phyloP scores from a whole-genome alignment of 2,113 vertebrate species.

The Leucoraja erinaceus region DNA sequence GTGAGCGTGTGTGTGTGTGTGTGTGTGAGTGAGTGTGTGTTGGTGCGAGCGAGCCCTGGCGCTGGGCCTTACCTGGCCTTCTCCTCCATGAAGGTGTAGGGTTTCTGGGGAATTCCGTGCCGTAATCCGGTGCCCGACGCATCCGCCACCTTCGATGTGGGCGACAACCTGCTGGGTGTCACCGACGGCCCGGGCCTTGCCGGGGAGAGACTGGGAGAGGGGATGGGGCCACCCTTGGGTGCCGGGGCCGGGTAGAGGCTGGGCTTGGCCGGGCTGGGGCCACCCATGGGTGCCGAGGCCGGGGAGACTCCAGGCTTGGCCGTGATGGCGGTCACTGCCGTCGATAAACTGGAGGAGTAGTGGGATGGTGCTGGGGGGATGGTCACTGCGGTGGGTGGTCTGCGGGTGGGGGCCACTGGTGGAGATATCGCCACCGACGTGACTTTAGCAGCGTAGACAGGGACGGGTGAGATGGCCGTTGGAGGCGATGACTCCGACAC shows the following conservation, averaged over 20 bases:
- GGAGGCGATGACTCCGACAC: conserved; percentile 40
- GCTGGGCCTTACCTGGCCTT: conserved; percentile 83
- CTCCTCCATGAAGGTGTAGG: conserved; percentile 95
- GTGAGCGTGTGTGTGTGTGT: too few relatives aligned
- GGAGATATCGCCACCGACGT: background rate
- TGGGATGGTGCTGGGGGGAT: conserved; percentile 35
- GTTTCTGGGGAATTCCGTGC: conserved; percentile 89
- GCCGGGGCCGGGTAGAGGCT: conserved; percentile 35
- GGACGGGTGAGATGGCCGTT: background rate
- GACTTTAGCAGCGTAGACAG: too few relatives aligned
- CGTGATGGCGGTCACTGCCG: background rate
- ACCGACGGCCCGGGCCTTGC: conserved; percentile 54
- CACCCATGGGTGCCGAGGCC: too few relatives aligned
- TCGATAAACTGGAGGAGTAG: background rate
- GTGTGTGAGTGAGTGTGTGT: too few relatives aligned
- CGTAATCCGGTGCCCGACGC: conserved; percentile 63
- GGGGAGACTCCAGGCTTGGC: too few relatives aligned
- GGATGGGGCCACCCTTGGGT: conserved; percentile 40
- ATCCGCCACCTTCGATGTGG: conserved; percentile 53
- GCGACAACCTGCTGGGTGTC: conserved; percentile 47
- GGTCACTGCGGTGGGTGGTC: too few relatives aligned
- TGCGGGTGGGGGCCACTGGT: too few relatives aligned
- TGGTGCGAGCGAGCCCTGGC: too few relatives aligned
- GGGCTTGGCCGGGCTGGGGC: too few relatives aligned
- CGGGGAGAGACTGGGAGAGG: conserved; percentile 47